Evolutionary conservation across 2,797 vertebrate genomes (phyloP).

Genomic region (Gastrophryne carolinensis): DNA sequence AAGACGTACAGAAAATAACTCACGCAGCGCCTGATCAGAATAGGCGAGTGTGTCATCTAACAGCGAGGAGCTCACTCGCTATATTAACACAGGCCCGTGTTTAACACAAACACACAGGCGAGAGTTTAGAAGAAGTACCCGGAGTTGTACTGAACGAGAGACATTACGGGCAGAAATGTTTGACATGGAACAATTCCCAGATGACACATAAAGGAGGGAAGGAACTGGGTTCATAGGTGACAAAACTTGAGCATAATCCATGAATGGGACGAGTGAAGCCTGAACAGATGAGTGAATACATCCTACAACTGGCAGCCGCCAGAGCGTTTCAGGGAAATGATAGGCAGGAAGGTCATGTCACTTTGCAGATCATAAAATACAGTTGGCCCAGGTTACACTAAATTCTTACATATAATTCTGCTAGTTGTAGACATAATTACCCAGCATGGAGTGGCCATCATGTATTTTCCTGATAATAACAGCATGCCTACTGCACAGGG

Average conservation of each 20-base stretch:
- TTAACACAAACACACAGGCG: not conserved
- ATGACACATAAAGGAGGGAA: slow-evolving; percentile 22
- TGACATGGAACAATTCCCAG: slow-evolving; percentile 27
- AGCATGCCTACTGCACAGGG: not conserved
- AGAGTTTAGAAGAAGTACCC: not conserved
- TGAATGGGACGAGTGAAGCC: slow-evolving; percentile 2
- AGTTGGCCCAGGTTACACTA: not conserved
- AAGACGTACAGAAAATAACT: slow-evolving; percentile 33
- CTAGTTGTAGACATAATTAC: not conserved
- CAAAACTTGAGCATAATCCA: not conserved
- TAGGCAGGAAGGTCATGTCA: not conserved
- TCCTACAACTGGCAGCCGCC: not conserved
- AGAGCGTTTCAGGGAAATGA: slow-evolving; percentile 7
- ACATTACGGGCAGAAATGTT: slow-evolving; percentile 4
- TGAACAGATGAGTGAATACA: slow-evolving; percentile 14
- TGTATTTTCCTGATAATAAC: not conserved
- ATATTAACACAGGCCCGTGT: not conserved
- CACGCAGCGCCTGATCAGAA: slow-evolving; percentile 16
- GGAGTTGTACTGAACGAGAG: not conserved
- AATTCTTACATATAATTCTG: not conserved
- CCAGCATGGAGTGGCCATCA: not conserved
- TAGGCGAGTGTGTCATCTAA: not conserved
- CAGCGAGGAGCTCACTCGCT: not conserved
- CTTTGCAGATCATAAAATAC: slow-evolving; percentile 11
- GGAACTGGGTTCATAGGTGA: slow-evolving; percentile 17